Evolutionary conservation across 2,888 invertebrate species (phyloP).

Genomic region (Holacanthella duospinosa): DNA sequence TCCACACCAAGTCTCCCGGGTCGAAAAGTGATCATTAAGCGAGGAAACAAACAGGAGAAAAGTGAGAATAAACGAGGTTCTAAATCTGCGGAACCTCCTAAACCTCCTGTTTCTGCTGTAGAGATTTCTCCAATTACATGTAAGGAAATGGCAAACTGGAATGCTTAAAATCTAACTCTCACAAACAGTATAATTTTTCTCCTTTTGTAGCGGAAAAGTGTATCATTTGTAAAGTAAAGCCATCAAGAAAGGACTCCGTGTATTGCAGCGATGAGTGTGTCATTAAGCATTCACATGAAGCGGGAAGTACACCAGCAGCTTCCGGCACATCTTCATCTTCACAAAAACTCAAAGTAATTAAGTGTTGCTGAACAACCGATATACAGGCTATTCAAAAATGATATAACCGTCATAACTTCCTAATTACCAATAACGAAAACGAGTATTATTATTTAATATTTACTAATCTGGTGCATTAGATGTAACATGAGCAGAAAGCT

Average conservation of each 20-base stretch:
- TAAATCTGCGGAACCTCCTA: neutral
- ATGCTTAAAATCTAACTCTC: too few species aligned
- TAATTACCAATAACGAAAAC: too few species aligned
- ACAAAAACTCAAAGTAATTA: slow-evolving; percentile 2
- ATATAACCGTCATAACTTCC: too few species aligned
- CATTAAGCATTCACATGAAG: slow-evolving; percentile 10
- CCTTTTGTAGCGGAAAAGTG: slow-evolving; percentile 45
- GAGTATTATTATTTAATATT: too few species aligned
- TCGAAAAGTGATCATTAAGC: neutral
- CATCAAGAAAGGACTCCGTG: slow-evolving; percentile 66
- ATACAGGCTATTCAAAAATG: too few species aligned
- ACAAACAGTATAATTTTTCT: slow-evolving; percentile 2
- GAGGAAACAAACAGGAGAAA: neutral
- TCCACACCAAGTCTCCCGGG: neutral
- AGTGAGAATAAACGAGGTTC: neutral
- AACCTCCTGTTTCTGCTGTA: too few species aligned
- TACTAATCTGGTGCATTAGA: too few species aligned
- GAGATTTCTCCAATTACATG: neutral
- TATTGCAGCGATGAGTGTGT: slow-evolving; percentile 86
- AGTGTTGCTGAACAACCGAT: too few species aligned
- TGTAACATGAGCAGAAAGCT: too few species aligned
- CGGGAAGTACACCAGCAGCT: neutral
- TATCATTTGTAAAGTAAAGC: slow-evolving; percentile 66
- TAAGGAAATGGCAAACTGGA: neutral
- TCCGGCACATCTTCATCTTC: neutral